Percentiles rank a stretch among this genome's conserved stretches.
phyloP scores from a whole-genome alignment of 2,888 invertebrate species.

The Hemithea aestivaria region DNA sequence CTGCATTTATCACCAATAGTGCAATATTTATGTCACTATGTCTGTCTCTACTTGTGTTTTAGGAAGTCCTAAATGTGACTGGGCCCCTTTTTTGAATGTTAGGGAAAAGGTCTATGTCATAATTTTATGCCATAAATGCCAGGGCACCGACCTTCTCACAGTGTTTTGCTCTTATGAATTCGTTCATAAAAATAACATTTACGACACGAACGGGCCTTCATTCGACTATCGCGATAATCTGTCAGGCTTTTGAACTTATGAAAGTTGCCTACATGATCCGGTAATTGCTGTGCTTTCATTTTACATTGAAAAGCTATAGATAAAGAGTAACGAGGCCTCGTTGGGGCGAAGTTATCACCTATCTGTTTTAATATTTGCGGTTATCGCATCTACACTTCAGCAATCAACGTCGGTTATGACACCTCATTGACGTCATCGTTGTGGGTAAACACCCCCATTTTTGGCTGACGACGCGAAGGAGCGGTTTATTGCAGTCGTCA shows the following conservation, averaged over 20 bases:
- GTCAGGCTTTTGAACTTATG: slow-evolving; percentile 4
- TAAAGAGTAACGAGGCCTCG: slow-evolving; percentile 10
- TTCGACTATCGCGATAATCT: not conserved
- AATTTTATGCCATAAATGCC: too few species aligned
- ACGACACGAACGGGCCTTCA: too few species aligned
- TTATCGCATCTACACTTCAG: slow-evolving; percentile 26
- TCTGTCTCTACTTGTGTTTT: too few species aligned
- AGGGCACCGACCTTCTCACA: too few species aligned
- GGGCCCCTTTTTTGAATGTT: too few species aligned
- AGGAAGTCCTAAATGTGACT: too few species aligned
- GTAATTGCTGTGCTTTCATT: slow-evolving; percentile 15
- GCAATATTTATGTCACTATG: too few species aligned
- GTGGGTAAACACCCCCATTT: slow-evolving; percentile 13
- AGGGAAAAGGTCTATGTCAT: too few species aligned
- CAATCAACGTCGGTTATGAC: slow-evolving; percentile 38
- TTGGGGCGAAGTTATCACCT: slow-evolving; percentile 15
- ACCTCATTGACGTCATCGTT: slow-evolving; percentile 23
- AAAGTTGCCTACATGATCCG: slow-evolving; percentile 5
- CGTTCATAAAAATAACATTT: too few species aligned
- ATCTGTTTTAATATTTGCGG: slow-evolving; percentile 28
- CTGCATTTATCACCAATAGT: too few species aligned
- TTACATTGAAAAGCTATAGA: slow-evolving; percentile 16
- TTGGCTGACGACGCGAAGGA: slow-evolving; percentile 1
- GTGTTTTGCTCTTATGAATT: too few species aligned
- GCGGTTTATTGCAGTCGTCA: slow-evolving; percentile 2